Percentiles rank a stretch among this genome's conserved stretches.
Evolutionary conservation across 1,140 invertebrate genomes (phyloP).

Genomic region (Drepana arcuata): DNA sequence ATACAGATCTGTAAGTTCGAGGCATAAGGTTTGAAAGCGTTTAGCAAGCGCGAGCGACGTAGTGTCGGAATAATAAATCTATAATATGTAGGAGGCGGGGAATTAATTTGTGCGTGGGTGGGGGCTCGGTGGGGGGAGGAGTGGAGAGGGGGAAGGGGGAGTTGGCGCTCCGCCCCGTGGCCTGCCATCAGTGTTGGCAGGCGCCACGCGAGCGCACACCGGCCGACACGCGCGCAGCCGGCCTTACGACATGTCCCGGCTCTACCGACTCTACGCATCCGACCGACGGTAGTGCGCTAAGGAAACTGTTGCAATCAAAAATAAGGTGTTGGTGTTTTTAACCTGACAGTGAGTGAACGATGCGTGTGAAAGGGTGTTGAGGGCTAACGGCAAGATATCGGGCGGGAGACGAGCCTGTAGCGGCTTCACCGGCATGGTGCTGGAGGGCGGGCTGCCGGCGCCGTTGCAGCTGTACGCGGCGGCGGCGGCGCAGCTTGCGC

Average conservation of each 20-base stretch:
- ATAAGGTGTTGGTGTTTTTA: too few relatives aligned
- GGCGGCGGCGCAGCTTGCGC: conserved; percentile 69
- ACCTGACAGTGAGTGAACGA: too few relatives aligned
- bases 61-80: conserved; percentile 63
- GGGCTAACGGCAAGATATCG: conserved; percentile 46
- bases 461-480: conserved; percentile 74
- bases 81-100: conserved; percentile 69
- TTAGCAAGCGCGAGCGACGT: conserved; percentile 37
- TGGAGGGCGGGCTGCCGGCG: conserved; percentile 69
- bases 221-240: conserved; percentile 6
- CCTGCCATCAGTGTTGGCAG: conserved; percentile 59
- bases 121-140: too few relatives aligned
- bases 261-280: too few relatives aligned
- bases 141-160: conserved; percentile 38
- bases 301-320: too few relatives aligned
- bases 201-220: conserved; percentile 30
- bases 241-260: too few relatives aligned
- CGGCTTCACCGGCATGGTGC: conserved; percentile 42
- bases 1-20: conserved; percentile 52
- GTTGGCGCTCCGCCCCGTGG: conserved; percentile 39
- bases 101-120: conserved; percentile 54
- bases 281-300: too few relatives aligned
- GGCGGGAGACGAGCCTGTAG: conserved; percentile 16
- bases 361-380: too few relatives aligned
- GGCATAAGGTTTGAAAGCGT: conserved; percentile 63